These are phyloP conservation scores for Anguilla megastoma DNA, from an alignment of 2,797 vertebrate genomes.

Conservation along the genomic window DNA sequence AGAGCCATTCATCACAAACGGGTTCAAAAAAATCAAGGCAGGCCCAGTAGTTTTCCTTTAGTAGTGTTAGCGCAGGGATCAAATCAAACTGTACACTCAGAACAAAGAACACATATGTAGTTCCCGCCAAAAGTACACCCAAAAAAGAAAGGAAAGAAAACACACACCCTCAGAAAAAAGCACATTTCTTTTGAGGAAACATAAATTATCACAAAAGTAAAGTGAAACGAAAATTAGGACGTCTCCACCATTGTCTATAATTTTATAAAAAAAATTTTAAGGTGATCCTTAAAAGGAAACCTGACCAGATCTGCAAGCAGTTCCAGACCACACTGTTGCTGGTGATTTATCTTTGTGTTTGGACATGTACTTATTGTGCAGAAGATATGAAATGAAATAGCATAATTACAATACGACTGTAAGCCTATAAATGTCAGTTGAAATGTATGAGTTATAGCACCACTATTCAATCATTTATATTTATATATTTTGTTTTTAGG, in stretches of 20 bases:
- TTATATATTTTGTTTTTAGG: neutral
- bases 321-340: neutral
- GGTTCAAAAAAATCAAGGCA: neutral
- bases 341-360: neutral
- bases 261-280: neutral
- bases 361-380: too few species aligned
- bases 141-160: neutral
- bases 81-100: neutral
- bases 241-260: slow-evolving; percentile 2
- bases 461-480: neutral
- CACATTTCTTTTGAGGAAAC: neutral
- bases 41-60: neutral
- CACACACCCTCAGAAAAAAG: neutral
- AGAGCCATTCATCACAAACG: slow-evolving; percentile 1
- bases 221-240: neutral
- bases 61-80: neutral
- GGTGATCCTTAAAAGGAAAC: neutral
- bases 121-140: neutral
- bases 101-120: neutral
- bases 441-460: neutral
- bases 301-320: neutral
- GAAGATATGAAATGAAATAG: too few species aligned
- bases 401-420: neutral
- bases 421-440: neutral
- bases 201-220: neutral